Evolutionary conservation across 2,888 invertebrate genomes (phyloP), one percentile per base, ranked within the genome.

Genomic region (Tenthredo livida): DNA sequence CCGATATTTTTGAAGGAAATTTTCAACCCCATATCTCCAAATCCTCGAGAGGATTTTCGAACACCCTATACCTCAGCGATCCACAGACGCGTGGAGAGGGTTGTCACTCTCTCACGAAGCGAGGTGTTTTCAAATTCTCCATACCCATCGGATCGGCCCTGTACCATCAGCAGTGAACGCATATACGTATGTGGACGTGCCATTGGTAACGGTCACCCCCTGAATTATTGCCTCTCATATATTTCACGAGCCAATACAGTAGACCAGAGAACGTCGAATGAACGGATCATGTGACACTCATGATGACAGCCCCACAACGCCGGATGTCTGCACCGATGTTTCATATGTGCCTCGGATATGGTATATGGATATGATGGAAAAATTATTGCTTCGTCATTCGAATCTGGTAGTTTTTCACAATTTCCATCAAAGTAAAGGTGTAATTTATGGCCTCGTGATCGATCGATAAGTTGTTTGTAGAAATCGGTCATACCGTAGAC

Each of bases 161-260:
- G n/a, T 29, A 15, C 0, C 12, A n/a, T 40, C 72, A 15, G 37
- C 12, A 21, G 40, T 21, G 40, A 73, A 40, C 43, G 50, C 4
- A 29, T 9, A 40, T 12, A 25, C 12, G 17, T 15, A 21, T 21
- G 29, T 6, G 21, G 21, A 50, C 61, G 80, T 80, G 58, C 61
- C 61, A 80, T 80, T 40, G 80, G 80, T 29, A 80, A 80, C 61
- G 61, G n/a, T 37, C 40, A n/a, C 1, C 61, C 21, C 58, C 61
- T 61, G 61, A 80, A 80, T 80, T 80, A 80, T 80, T 61, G 37
- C 80, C 80, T 80, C 80, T 80, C 80, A 80, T 80, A 80, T 80
- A 80, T 80, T 80, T 80, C 80, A 80, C 50, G 12, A 80, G n/a
- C 80, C 17, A 61, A 50, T 80, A 47, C 47, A 47, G 17, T n/a